Base-by-base conservation (phyloP, 2,797 vertebrate species). In the Acanthurus leucopareius region DNA sequence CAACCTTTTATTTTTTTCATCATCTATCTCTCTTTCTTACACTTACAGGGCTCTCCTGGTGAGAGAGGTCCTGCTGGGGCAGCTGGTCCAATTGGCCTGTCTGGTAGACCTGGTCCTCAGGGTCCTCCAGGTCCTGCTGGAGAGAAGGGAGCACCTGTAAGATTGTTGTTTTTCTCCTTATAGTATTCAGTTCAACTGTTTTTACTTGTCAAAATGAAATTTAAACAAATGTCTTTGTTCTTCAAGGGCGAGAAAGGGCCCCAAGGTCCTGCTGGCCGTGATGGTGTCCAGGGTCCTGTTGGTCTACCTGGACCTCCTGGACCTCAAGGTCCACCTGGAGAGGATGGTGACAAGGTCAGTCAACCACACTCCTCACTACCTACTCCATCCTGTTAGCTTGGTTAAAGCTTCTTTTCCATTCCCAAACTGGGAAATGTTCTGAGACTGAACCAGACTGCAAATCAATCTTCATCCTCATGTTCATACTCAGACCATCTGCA, bases 331-430 rank as follows among this genome's bases (percentile, higher is more conserved):
- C 97, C 97, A 83, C 98, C 98, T 0, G 98, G 98, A 93, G 98
- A 99, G 92, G 98, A 99, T 2, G 98, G 98, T 73, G 98, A 99
- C 93, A 99, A 99, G 97, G 98, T 99, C 53, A 86, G 94, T 90
- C 11, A 52, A 17, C 45, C 10, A 8, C 35, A 54, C 48, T 32
- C 53, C 49, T n/a, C 48, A n/a, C 13, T 40, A 11, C 32, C 14
- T 14, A 13, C 38, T 20, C 2, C 48, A 15, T 49, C 47, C 32
- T 52, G 5, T 61, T 61, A 32, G 52, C 67, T 52, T 45, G 20
- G 61, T 70, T 66, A 9, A 10, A 62, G 8, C 28, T 81, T 9
- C n/a, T 5, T 53, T 49, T 74, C 38, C 38, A 35, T 9, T 60
- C 40, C 59, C 38, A 54, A 65, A 82, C 56, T 53, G 25, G 28